Conservation (phyloP, 2,113 vertebrate genomes). For the Micromys minutus region DNA sequence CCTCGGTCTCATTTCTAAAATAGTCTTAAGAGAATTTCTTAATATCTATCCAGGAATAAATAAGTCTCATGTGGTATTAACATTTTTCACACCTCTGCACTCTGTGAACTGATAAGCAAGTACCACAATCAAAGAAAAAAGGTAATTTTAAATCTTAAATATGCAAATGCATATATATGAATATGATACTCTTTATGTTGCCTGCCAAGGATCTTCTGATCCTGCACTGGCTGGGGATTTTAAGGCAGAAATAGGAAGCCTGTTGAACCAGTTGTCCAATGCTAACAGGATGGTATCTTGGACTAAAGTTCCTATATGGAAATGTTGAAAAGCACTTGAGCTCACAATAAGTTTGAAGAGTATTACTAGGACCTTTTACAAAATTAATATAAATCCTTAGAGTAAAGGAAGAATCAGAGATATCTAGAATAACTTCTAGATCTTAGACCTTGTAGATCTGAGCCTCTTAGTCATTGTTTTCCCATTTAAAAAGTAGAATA, state of each 20-base stretch:
- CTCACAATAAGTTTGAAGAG: neutral
- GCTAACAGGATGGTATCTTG: neutral
- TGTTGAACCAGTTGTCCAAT: neutral
- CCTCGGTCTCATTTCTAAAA: slow-evolving; percentile 29
- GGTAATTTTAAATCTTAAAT: neutral
- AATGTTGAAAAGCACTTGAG: neutral
- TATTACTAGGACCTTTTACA: neutral
- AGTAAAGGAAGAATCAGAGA: neutral
- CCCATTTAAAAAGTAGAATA: neutral
- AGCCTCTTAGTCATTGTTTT: neutral
- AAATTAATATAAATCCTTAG: neutral
- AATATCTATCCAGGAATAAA: slow-evolving; percentile 17
- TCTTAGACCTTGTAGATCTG: neutral
- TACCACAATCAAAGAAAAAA: neutral
- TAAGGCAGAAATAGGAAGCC: neutral
- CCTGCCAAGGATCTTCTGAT: neutral
- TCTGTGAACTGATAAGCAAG: slow-evolving; percentile 44
- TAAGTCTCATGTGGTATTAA: neutral
- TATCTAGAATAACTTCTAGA: neutral
- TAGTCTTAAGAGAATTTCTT: neutral
- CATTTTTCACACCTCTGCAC: slow-evolving; percentile 16
- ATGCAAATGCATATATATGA: neutral
- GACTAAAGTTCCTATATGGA: neutral
- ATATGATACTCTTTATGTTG: neutral
- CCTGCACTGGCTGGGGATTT: neutral